Base-by-base conservation (phyloP, 1,140 invertebrate species). In the Bradynema listronoti region DNA sequence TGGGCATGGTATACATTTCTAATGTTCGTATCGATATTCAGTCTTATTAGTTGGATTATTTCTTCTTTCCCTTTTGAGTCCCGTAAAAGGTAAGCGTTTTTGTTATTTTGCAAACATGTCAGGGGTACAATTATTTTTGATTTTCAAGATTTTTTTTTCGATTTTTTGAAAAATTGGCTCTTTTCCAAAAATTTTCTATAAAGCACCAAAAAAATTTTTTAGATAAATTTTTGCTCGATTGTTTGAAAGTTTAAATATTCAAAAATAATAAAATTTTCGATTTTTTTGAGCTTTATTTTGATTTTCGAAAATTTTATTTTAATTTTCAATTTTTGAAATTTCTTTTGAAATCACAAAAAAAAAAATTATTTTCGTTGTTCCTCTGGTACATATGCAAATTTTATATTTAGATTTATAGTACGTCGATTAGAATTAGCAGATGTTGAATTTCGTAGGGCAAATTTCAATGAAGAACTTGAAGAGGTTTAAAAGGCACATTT, bases 1-100 rank as follows among this genome's bases (percentile, higher is more conserved):
- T 83, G 82, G 82, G 79, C 83, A 59, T 83, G 82, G 82, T 80
- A 82, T 34, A 77, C 81, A 2, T 77, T 82, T 47, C 72, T 83
- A 9, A 73, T 79, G 45, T 58, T 79, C 4, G 66, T 80, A n/a
- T 79, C 81, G 9, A 68, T 80, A 45, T 75, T 79, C 29, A 65
- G 58, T 24, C 61, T 75, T 19, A 34, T 69, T n/a, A 66, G 62
- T 3, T 75, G 72, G 72, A 59, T 62, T 3, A 47, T 73, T 42
- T 54, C 52, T 9, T 73, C 70, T 4, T 45, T 73, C 9, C 67
- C 70, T 1, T 76, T 75, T 54, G 66, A 76, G 33, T 63, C 70
- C 7, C 42, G 55, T 25, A 69, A 61, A 62, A 58, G 46, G 68
- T 63, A 24, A 51, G 34, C 14, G 3, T 55, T 14, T n/a, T n/a